Conservation (phyloP, 2,113 vertebrate species). For the Engraulis encrasicolus region DNA sequence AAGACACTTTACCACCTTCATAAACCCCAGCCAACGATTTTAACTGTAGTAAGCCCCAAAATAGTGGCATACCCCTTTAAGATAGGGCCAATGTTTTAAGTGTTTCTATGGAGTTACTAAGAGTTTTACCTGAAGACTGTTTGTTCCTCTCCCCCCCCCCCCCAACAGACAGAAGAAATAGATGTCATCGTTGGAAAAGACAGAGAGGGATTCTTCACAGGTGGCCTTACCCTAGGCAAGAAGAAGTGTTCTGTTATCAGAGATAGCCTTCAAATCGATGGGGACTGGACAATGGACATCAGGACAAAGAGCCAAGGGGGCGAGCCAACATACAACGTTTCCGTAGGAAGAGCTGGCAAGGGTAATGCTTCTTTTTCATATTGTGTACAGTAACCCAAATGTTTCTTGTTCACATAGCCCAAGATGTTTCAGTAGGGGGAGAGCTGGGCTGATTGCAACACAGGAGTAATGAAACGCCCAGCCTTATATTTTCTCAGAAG, state of each 20-base stretch:
- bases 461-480: too few relatives aligned
- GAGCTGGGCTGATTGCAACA: too few relatives aligned
- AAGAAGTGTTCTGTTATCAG: conserved; percentile 95
- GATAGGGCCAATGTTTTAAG: too few relatives aligned
- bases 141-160: neutral
- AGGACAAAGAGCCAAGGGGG: conserved; percentile 91
- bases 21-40: too few relatives aligned
- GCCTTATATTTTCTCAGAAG: too few relatives aligned
- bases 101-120: neutral
- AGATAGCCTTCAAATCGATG: conserved; percentile 85
- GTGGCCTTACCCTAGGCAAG: conserved; percentile 85
- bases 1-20: too few relatives aligned
- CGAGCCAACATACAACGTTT: conserved; percentile 88
- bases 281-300: conserved; percentile 93
- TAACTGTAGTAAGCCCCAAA: too few relatives aligned
- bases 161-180: conserved; percentile 88
- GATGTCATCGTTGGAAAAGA: conserved; percentile 93
- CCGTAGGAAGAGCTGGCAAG: conserved; percentile 87
- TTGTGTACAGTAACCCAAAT: too few relatives aligned
- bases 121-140: neutral
- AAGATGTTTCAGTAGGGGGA: too few relatives aligned
- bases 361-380: too few relatives aligned
- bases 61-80: too few relatives aligned
- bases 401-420: too few relatives aligned
- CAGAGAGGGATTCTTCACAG: conserved; percentile 92